phyloP scores from a whole-genome alignment of 2,888 invertebrate genomes.

The Limnephilus marmoratus region DNA sequence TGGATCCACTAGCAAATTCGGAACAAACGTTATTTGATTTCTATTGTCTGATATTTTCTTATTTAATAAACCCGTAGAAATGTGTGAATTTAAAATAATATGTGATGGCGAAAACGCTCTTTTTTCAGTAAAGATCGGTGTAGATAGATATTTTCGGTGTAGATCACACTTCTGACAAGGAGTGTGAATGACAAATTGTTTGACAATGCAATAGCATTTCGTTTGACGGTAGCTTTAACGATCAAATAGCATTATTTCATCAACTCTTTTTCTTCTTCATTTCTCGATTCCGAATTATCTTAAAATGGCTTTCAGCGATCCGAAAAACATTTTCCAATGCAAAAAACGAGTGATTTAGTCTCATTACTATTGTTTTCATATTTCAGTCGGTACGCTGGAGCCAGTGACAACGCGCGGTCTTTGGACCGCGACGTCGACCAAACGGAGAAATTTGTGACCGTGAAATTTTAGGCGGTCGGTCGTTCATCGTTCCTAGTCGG shows the following conservation, averaged over 20 bases:
- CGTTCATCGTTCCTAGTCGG: background rate
- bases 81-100: background rate
- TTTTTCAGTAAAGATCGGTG: too few species aligned
- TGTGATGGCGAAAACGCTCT: too few species aligned
- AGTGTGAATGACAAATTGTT: background rate
- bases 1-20: background rate
- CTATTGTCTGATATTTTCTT: background rate
- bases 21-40: background rate
- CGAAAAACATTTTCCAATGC: slow-evolving; percentile 29
- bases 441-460: slow-evolving; percentile 63
- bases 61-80: background rate
- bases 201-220: background rate
- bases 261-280: background rate
- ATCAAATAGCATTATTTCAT: background rate
- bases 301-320: slow-evolving; percentile 14
- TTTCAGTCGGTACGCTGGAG: slow-evolving; percentile 19
- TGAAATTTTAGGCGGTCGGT: slow-evolving; percentile 56
- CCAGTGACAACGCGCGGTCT: slow-evolving; percentile 42
- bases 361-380: slow-evolving; percentile 36
- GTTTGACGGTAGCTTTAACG: background rate
- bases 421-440: slow-evolving; percentile 58
- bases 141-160: too few species aligned
- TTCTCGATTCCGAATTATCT: background rate
- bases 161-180: too few species aligned
- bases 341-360: slow-evolving; percentile 19